Percentiles rank a stretch among this genome's conserved stretches.
These are phyloP conservation scores for Reticulitermes speratus DNA, from an alignment of 1,140 invertebrate species.

Conservation along the genomic window DNA sequence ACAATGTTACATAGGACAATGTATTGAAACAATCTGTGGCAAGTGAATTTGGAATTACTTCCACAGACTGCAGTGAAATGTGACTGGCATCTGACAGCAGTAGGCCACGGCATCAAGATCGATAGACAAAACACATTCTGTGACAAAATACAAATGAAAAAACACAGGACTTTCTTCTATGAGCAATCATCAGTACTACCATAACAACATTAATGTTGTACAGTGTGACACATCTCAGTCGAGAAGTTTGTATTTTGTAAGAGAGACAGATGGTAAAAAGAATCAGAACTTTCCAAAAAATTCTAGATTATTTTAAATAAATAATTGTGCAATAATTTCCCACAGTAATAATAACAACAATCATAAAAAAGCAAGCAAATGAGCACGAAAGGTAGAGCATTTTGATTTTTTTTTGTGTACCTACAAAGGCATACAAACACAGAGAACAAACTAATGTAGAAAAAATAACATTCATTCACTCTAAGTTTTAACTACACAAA, in stretches of 20 bases:
- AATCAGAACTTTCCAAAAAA: neutral
- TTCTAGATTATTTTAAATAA: neutral
- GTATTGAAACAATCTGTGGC: neutral
- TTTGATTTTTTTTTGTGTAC: neutral
- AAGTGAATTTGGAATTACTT: neutral
- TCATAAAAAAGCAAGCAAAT: neutral
- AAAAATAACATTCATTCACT: neutral
- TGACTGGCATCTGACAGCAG: neutral
- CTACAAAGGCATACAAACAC: neutral
- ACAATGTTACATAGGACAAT: neutral
- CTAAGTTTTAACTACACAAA: neutral
- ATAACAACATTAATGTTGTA: neutral
- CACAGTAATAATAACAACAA: neutral
- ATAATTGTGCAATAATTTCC: neutral
- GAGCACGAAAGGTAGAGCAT: neutral
- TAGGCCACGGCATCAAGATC: neutral
- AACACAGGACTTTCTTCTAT: neutral
- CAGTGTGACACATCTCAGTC: neutral
- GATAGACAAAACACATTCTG: neutral
- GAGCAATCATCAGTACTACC: neutral
- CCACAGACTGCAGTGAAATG: neutral
- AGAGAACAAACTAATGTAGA: neutral
- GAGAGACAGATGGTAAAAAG: neutral
- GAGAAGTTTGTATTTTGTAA: neutral
- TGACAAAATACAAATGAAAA: neutral